Percentiles rank a stretch among this genome's conserved stretches.
phyloP scores from a whole-genome alignment of 1,140 invertebrate genomes.

The Hormaphis cornu region DNA sequence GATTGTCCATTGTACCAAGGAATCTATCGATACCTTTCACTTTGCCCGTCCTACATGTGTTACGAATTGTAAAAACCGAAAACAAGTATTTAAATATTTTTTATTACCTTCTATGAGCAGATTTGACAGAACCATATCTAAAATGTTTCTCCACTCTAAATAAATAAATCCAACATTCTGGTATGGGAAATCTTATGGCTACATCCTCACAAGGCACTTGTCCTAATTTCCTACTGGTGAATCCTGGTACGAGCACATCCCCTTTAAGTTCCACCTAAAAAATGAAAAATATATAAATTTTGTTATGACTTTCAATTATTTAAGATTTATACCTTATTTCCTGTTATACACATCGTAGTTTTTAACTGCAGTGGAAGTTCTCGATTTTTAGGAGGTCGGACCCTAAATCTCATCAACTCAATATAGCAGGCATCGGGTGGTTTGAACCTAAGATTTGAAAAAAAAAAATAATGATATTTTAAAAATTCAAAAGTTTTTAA shows the following conservation, averaged over 20 bases:
- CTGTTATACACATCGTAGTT: constrained; percentile 72
- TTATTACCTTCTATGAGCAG: constrained; percentile 70
- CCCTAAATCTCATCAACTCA: constrained; percentile 91
- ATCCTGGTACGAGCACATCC: constrained; percentile 92
- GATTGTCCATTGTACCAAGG: constrained; percentile 79
- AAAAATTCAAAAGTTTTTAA: not conserved
- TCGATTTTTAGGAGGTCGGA: constrained; percentile 88
- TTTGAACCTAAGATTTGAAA: constrained; percentile 62
- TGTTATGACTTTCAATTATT: not conserved
- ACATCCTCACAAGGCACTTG: constrained; percentile 97
- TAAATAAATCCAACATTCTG: constrained; percentile 98
- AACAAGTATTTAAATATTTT: not conserved
- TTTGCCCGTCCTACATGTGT: constrained; percentile 65
- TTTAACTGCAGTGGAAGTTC: constrained; percentile 94
- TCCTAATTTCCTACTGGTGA: constrained; percentile 85
- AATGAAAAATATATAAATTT: not conserved
- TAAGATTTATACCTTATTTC: constrained; percentile 56
- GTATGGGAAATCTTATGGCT: constrained; percentile 91
- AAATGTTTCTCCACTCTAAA: constrained; percentile 98
- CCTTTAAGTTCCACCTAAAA: constrained; percentile 78
- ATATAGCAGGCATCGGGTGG: constrained; percentile 98
- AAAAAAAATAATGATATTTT: not conserved
- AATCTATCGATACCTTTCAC: constrained; percentile 90
- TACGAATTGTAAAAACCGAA: not conserved
- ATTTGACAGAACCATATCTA: constrained; percentile 97